A percentile compares a stretch with the other conserved stretches of the same genome.
phyloP scores from a whole-genome alignment of 2,797 vertebrate species.

The Malurus splendens region DNA sequence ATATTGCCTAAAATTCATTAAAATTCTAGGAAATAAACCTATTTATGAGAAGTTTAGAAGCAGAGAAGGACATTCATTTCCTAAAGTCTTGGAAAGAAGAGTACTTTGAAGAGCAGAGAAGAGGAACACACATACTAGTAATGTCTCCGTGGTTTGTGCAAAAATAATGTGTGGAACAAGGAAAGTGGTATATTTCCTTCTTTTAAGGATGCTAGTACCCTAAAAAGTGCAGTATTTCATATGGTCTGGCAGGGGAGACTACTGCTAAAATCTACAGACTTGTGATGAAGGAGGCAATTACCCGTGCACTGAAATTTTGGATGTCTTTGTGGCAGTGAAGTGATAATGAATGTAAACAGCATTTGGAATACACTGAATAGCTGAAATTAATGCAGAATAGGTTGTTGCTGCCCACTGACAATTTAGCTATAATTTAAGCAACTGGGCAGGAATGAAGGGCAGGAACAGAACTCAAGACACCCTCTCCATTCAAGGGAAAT shows the following conservation, averaged over 20 bases:
- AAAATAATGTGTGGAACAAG: neutral
- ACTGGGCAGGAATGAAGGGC: neutral
- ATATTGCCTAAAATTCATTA: neutral
- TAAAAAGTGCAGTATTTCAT: neutral
- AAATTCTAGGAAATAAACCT: neutral
- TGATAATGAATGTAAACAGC: neutral
- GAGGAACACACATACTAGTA: neutral
- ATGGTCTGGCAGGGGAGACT: neutral
- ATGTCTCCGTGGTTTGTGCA: neutral
- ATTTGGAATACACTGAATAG: neutral
- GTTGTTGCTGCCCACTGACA: neutral
- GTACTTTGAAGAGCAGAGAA: neutral
- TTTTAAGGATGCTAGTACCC: neutral
- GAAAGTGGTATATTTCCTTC: neutral
- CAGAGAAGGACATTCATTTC: neutral
- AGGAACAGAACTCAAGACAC: neutral
- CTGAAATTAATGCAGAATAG: neutral
- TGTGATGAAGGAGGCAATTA: neutral
- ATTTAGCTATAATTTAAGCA: neutral
- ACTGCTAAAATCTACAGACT: neutral
- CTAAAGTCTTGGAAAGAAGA: neutral
- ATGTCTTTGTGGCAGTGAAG: neutral
- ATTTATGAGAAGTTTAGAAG: neutral
- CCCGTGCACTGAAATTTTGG: neutral
- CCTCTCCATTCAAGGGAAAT: neutral